Base-by-base conservation (phyloP, 2,888 invertebrate species). In the Cataglyphis cursor region DNA sequence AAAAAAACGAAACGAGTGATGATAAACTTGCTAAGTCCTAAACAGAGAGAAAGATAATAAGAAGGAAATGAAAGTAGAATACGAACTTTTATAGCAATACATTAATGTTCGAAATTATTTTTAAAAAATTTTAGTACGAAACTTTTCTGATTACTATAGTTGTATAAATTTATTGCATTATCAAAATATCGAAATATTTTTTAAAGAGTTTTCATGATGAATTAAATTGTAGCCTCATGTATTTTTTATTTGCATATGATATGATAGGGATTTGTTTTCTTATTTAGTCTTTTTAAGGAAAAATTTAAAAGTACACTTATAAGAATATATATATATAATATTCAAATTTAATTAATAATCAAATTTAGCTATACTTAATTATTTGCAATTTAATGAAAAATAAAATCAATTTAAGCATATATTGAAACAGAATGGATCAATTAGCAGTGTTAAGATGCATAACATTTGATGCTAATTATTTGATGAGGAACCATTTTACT, bases 71-170 rank as follows among this genome's bases (percentile, higher is more conserved):
- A 51, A 65, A 54, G 18, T 78, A 57, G 31, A 66, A 66, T 51
- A n/a, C 10, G 24, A 38, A 54, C n/a, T 66, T n/a, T 8, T 3
- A 57, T n/a, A 21, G 21, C 28, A 66, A 35, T 75, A 64, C 24
- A 54, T 75, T 35, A 38, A 75, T 54, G 8, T 73, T 3, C 21
- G 31, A 57, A 44, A 44, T 68, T 68, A 44, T 68, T 68, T 10
- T 21, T 24, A 8, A 6, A n/a, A 54, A 8, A 59, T 1, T 78
- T 54, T 4, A 35, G 0, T 24, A 51, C 28, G 28, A 1, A 57
- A 57, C 5, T 66, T 76, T 4, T 41, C 12, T 28, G 12, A 8
- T 35, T 35, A 18, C 10, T 18, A 51, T 48, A 21, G n/a, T 28
- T 38, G 12, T 24, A 38, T 24, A 38, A 28, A 35, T 2, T 54